Percentiles rank a stretch among this genome's conserved stretches.
Evolutionary conservation across 2,113 vertebrate species (phyloP).

Genomic region (Campylomormyrus numenius): DNA sequence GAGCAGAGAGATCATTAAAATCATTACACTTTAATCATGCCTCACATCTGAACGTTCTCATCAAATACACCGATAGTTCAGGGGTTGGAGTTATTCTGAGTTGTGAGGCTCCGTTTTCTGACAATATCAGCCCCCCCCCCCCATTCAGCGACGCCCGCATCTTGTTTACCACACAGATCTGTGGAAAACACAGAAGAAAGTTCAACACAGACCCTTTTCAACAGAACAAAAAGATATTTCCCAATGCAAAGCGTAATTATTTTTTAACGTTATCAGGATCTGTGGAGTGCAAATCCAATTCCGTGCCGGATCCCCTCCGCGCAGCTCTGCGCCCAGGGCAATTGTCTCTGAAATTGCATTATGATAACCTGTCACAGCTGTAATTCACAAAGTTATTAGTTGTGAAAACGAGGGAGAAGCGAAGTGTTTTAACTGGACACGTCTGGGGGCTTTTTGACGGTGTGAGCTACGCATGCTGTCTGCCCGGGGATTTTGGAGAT

Average conservation of each 20-base stretch:
- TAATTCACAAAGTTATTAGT: constrained; percentile 66
- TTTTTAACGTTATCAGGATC: constrained; percentile 59
- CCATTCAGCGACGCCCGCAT: constrained; percentile 19
- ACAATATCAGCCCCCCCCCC: constrained; percentile 14
- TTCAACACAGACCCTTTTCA: constrained; percentile 33
- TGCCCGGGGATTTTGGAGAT: constrained; percentile 23
- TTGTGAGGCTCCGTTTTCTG: constrained; percentile 34
- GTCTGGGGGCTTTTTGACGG: constrained; percentile 44
- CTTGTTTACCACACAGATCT: constrained; percentile 52
- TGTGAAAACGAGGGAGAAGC: constrained; percentile 25
- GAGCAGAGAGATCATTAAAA: background rate
- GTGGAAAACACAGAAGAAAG: constrained; percentile 48
- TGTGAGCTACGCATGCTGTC: constrained; percentile 40
- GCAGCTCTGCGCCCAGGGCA: constrained; percentile 40
- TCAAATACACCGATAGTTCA: constrained; percentile 52
- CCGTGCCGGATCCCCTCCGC: constrained; percentile 46
- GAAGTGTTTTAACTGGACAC: constrained; percentile 35
- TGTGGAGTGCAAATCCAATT: constrained; percentile 58
- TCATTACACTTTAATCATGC: background rate
- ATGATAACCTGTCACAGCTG: constrained; percentile 69
- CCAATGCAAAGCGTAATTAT: constrained; percentile 60
- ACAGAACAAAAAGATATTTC: constrained; percentile 47
- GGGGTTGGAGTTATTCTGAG: constrained; percentile 57
- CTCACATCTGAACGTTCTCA: constrained; percentile 3
- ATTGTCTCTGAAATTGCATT: constrained; percentile 73